phyloP scores from a whole-genome alignment of 35 echinoderm and acorn worm species.

The Anneissia japonica region DNA sequence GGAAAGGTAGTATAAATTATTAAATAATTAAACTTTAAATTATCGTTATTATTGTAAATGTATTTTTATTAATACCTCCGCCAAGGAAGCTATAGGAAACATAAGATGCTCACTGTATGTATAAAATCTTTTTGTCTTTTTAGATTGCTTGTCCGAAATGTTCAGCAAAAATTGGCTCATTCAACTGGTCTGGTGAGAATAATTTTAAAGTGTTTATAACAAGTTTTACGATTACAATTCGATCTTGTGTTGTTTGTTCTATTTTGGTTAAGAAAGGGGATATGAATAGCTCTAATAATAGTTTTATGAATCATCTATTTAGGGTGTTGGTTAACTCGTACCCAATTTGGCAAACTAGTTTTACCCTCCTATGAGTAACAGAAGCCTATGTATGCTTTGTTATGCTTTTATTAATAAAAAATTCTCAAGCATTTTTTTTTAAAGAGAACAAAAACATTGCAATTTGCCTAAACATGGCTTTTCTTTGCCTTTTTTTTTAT shows the following conservation, averaged over 20 bases:
- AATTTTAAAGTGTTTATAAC: neutral
- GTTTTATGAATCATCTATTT: too few relatives aligned
- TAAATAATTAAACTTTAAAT: neutral
- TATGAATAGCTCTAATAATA: too few relatives aligned
- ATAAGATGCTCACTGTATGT: too few relatives aligned
- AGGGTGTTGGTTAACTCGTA: too few relatives aligned
- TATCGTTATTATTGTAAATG: too few relatives aligned
- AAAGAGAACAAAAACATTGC: neutral
- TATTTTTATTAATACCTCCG: too few relatives aligned
- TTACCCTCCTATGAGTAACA: neutral
- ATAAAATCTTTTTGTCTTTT: neutral
- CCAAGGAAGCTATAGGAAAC: too few relatives aligned
- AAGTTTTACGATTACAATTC: too few relatives aligned
- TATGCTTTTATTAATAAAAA: neutral
- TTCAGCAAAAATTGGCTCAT: conserved; percentile 59
- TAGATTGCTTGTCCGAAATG: conserved; percentile 85
- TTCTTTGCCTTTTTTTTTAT: too few relatives aligned
- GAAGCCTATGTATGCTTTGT: neutral
- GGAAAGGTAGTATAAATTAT: conserved; percentile 31
- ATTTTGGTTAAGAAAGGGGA: too few relatives aligned
- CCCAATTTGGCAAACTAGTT: neutral
- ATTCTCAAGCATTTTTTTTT: neutral
- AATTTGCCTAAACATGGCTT: too few relatives aligned
- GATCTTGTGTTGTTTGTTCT: too few relatives aligned
- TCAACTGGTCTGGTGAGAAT: conserved; percentile 75